These are phyloP conservation scores for Leptodactylus fuscus DNA, from an alignment of 2,113 vertebrate species.

Conservation along the genomic window DNA sequence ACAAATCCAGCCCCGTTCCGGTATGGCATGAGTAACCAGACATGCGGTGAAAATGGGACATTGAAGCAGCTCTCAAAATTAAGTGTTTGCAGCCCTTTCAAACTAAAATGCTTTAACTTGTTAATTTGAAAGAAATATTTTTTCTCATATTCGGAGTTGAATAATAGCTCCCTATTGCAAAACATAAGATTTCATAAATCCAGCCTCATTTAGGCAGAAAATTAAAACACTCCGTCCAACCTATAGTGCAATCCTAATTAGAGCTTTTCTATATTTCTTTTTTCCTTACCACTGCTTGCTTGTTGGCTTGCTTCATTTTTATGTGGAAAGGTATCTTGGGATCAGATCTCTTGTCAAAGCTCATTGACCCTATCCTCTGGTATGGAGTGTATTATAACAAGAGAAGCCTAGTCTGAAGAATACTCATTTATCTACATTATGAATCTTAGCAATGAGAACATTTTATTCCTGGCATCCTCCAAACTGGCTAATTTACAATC, in stretches of 20 bases:
- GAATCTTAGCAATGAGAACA: conserved; percentile 20
- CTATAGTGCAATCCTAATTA: conserved; percentile 35
- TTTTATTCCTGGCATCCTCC: conserved; percentile 32
- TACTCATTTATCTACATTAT: conserved; percentile 24
- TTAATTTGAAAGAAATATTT: no score
- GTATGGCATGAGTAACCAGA: no score
- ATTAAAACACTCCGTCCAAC: conserved; percentile 15
- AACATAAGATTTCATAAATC: not conserved
- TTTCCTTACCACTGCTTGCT: conserved; percentile 44
- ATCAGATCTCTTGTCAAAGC: not conserved
- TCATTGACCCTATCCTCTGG: conserved; percentile 31
- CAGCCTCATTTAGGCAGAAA: not conserved
- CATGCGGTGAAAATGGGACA: no score
- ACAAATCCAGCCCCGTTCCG: no score
- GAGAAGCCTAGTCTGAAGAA: conserved; percentile 7
- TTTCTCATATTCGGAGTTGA: not conserved
- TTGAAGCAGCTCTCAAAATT: no score
- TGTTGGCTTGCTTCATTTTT: conserved; percentile 26
- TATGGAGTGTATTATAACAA: not conserved
- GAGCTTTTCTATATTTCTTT: conserved; percentile 33
- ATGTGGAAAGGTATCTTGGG: conserved; percentile 48
- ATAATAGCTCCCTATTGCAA: not conserved
- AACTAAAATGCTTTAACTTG: no score
- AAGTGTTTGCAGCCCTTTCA: no score
- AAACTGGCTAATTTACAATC: conserved; percentile 44